Evolutionary conservation across 2,113 vertebrate genomes (phyloP).

Genomic region (Ammospiza nelsoni): DNA sequence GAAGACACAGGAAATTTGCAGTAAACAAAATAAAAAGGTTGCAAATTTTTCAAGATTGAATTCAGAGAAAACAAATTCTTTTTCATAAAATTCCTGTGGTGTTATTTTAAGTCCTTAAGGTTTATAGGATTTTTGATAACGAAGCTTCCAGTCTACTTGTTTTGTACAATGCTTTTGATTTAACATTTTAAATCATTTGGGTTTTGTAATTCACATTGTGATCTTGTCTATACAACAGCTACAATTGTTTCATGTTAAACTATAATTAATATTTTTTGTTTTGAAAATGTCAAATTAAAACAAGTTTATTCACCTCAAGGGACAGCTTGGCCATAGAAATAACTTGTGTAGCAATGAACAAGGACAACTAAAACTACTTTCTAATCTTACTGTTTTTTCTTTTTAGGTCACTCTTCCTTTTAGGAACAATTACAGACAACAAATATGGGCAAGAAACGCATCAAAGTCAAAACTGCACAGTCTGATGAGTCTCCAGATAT

Average conservation of each 20-base stretch:
- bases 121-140: not conserved
- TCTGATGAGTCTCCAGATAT: constrained; percentile 58
- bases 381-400: constrained; percentile 1
- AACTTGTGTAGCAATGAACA: not conserved
- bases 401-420: constrained; percentile 61
- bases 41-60: not conserved
- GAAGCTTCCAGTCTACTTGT: not conserved
- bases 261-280: not conserved
- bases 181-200: not conserved
- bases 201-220: not conserved
- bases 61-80: not conserved
- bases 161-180: not conserved
- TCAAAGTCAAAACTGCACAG: constrained; percentile 70
- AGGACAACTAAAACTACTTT: not conserved
- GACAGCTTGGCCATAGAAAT: not conserved
- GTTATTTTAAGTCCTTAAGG: not conserved
- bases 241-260: not conserved
- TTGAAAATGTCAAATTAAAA: not conserved
- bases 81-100: not conserved
- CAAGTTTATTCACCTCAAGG: not conserved
- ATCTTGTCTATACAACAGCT: not conserved
- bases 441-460: constrained; percentile 79
- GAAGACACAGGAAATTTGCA: not conserved
- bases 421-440: constrained; percentile 52
- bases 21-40: not conserved